Percentiles rank a stretch among this genome's conserved stretches.
Evolutionary conservation across 2,797 vertebrate species (phyloP).

Genomic region (Cichlasoma orientale): DNA sequence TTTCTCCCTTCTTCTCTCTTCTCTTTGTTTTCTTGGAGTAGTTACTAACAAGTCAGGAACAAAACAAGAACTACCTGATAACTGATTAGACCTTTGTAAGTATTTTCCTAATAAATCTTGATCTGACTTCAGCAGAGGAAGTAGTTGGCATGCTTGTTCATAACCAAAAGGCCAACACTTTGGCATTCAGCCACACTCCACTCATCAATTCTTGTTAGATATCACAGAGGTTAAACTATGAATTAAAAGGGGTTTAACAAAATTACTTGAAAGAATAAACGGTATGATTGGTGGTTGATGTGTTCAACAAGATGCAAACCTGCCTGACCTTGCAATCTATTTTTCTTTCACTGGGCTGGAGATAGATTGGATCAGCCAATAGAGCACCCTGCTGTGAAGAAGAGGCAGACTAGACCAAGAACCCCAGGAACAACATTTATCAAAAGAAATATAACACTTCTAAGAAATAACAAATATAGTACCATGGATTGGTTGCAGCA

Average conservation of each 20-base stretch:
- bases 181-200: neutral
- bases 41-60: neutral
- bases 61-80: neutral
- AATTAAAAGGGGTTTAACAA: neutral
- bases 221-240: neutral
- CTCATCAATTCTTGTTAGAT: neutral
- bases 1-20: too few relatives aligned
- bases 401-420: neutral
- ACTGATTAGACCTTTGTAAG: neutral
- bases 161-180: neutral
- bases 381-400: neutral
- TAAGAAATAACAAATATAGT: neutral
- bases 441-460: neutral
- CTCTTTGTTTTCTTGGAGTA: too few relatives aligned
- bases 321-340: neutral
- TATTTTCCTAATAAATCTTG: neutral
- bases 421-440: neutral
- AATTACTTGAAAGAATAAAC: neutral
- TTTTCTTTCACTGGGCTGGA: neutral
- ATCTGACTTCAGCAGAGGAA: neutral
- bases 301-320: neutral
- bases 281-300: neutral
- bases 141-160: neutral
- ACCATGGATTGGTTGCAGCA: neutral
- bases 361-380: neutral